Conservation (phyloP, 2,888 invertebrate species). For the Reticulitermes lucifugus region DNA sequence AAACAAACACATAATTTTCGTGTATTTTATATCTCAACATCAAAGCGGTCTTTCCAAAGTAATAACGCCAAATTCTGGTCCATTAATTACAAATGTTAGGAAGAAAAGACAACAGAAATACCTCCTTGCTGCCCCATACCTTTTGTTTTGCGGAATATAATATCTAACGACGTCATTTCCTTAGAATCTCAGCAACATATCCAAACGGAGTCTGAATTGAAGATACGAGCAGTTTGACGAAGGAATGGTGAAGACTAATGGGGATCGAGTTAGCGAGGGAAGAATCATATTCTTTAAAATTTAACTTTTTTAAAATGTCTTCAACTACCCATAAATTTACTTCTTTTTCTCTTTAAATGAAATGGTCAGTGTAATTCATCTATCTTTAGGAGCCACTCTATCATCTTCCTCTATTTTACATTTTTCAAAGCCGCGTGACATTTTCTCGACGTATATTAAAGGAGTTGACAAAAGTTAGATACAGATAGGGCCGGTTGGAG, state of each 20-base stretch:
- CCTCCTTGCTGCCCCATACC: too few species aligned
- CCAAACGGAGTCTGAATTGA: background rate
- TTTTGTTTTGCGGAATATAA: background rate
- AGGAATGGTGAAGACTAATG: background rate
- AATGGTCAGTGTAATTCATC: background rate
- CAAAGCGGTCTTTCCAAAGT: too few species aligned
- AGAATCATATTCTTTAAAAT: background rate
- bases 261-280: background rate
- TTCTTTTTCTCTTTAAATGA: background rate
- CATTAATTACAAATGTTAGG: background rate
- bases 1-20: background rate
- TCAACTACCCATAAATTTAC: background rate
- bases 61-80: too few species aligned
- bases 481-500: background rate
- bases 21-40: background rate
- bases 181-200: conserved; percentile 2
- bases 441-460: background rate
- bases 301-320: too few species aligned
- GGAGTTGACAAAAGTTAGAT: background rate
- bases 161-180: background rate
- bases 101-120: background rate
- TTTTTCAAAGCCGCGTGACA: background rate
- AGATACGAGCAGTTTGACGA: background rate
- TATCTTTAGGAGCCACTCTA: background rate
- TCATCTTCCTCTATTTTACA: background rate